Conservation (phyloP, 2,888 invertebrate genomes). For the Ectemnius continuus region DNA sequence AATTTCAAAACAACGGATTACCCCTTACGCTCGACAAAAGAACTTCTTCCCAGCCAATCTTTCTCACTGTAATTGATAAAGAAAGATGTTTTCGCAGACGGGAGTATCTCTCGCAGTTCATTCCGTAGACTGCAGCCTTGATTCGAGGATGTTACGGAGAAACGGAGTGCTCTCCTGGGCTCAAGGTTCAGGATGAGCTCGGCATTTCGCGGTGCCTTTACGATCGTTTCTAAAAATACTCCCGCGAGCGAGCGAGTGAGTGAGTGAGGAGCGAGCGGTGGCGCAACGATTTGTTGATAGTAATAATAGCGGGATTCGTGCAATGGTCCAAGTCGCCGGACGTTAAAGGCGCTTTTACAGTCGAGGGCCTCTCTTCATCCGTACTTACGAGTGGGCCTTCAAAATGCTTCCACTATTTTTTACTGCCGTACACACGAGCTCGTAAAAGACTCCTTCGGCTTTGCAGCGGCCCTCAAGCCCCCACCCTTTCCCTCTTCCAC, state of each 20-base stretch:
- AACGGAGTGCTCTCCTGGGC: neutral
- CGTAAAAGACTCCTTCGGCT: constrained; percentile 33
- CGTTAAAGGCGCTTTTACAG: constrained; percentile 39
- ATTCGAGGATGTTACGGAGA: neutral
- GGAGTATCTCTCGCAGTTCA: neutral
- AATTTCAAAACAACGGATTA: neutral
- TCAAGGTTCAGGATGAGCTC: neutral
- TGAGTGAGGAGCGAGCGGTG: too few relatives aligned
- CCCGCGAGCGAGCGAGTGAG: neutral
- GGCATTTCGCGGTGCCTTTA: constrained; percentile 26
- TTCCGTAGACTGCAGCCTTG: neutral
- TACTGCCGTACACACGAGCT: constrained; percentile 33
- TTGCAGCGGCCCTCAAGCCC: constrained; percentile 8
- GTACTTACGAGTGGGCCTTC: constrained; percentile 13
- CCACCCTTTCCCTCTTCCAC: neutral
- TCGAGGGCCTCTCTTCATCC: constrained; percentile 28
- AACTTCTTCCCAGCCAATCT: neutral
- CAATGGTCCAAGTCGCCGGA: constrained; percentile 7
- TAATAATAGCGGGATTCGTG: constrained; percentile 1
- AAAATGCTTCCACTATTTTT: constrained; percentile 33
- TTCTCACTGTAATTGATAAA: constrained; percentile 1
- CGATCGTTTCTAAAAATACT: constrained; percentile 27
- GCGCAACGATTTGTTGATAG: constrained; percentile 11
- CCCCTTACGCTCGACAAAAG: neutral
- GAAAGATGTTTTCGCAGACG: neutral